These are phyloP conservation scores for Mythimna loreyi DNA, from an alignment of 2,888 invertebrate genomes.

Conservation along the genomic window DNA sequence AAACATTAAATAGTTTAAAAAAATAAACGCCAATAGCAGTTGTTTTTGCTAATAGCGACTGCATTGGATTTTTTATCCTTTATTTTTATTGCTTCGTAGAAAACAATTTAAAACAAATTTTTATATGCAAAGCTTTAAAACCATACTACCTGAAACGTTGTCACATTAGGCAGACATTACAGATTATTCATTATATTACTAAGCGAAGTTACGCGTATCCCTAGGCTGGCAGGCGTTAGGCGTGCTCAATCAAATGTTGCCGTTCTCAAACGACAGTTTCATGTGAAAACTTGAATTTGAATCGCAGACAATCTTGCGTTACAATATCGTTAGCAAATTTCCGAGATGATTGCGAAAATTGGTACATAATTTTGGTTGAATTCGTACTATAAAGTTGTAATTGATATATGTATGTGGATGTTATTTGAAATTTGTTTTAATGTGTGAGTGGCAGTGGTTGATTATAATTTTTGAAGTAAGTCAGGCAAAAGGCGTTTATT, in stretches of 20 bases:
- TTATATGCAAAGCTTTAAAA: too few relatives aligned
- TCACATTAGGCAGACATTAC: neutral
- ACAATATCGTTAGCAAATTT: slow-evolving; percentile 46
- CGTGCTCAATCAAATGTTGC: slow-evolving; percentile 52
- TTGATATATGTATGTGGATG: too few relatives aligned
- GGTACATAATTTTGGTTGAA: slow-evolving; percentile 20
- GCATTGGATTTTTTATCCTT: too few relatives aligned
- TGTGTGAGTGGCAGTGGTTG: too few relatives aligned
- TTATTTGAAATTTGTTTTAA: too few relatives aligned
- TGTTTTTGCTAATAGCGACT: too few relatives aligned
- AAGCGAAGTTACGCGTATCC: slow-evolving; percentile 15
- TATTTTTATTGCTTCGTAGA: too few relatives aligned
- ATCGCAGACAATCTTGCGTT: slow-evolving; percentile 27
- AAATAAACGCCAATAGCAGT: too few relatives aligned
- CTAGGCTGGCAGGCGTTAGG: slow-evolving; percentile 18
- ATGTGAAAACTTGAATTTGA: slow-evolving; percentile 55
- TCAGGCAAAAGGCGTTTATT: too few relatives aligned
- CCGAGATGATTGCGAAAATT: slow-evolving; percentile 43
- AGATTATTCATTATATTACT: slow-evolving; percentile 43
- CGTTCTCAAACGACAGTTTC: slow-evolving; percentile 49
- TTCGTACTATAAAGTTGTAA: neutral
- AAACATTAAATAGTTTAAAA: too few relatives aligned
- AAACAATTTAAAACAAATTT: too few relatives aligned
- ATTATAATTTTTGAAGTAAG: too few relatives aligned
- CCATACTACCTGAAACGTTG: neutral